Evolutionary conservation across 1,140 invertebrate genomes (phyloP), one percentile per base, ranked within the genome.

Genomic region (Dendrolimus punctatus): DNA sequence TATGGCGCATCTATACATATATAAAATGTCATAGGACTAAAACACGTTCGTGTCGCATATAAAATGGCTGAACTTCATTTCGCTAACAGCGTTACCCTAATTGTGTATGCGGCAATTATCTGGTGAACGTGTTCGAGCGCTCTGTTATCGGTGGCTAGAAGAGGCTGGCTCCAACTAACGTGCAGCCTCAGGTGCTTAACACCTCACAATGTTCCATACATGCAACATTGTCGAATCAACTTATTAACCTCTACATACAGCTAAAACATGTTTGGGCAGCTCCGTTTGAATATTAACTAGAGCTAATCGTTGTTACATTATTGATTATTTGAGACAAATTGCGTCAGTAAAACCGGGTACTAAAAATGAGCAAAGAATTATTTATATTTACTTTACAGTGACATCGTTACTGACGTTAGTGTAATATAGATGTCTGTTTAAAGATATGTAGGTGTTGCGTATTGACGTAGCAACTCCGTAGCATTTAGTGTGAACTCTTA

Each of bases 41-140:
- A 23, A 23, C 23, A 23, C 67, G 73, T 72, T 70, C 60, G 61
- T 57, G 54, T 55, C 40, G 53, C 53, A 53, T 55, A 58, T 62
- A 58, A 62, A 62, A 62, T 49, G 49, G 49, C 53, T 64, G 76
- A 76, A 74, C 71, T 76, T 70, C 62, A 75, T 80, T 78, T 72
- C 48, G 67, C 51, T 76, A 73, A 78, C 74, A 73, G 64, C 59
- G 64, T 77, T 68, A 65, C 63, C 58, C 67, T 77, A 76, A 78
- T 80, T 80, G 68, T 61, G 61, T 76, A 73, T 74, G 69, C 63
- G 64, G 68, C 66, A 76, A 76, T 80, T 75, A 77, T 75, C 61
- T 57, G 55, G 39, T 54, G 66, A 55, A 73, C 67, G 64, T 75
- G 71, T 72, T 73, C 59, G 53, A 51, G 62, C 57, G 62, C 55